Percentiles rank a stretch among this genome's conserved stretches.
Evolutionary conservation across 2,113 vertebrate species (phyloP).

Genomic region (Pica pica): DNA sequence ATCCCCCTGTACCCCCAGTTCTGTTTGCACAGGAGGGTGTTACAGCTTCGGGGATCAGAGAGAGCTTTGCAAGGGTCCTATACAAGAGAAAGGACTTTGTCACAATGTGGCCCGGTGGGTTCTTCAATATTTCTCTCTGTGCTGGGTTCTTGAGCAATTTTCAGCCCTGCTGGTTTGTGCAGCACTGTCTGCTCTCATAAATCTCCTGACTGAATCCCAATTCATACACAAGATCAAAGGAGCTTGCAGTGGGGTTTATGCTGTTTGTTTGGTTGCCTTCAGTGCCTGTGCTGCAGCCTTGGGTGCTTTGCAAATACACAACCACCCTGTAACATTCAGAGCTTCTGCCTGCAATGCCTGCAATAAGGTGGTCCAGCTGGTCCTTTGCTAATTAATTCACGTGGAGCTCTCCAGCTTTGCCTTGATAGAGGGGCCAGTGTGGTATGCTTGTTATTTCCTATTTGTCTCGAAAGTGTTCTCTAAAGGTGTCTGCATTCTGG

Average conservation of each 20-base stretch:
- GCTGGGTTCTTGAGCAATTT: not conserved
- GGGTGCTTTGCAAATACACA: not conserved
- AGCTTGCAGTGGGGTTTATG: not conserved
- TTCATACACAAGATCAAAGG: not conserved
- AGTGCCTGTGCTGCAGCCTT: not conserved
- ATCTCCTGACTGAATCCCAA: not conserved
- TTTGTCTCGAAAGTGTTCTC: not conserved
- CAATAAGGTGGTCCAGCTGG: not conserved
- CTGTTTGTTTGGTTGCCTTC: not conserved
- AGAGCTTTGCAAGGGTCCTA: not conserved
- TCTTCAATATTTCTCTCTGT: not conserved
- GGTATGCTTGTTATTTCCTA: not conserved
- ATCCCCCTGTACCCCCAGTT: not conserved
- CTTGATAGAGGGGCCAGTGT: not conserved
- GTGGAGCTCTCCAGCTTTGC: not conserved
- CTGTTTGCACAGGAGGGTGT: not conserved
- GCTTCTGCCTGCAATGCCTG: not conserved
- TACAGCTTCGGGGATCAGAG: not conserved
- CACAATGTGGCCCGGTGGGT: not conserved
- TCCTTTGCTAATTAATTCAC: not conserved
- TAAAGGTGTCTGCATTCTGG: not conserved
- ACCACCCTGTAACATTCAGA: not conserved
- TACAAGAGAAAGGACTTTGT: not conserved
- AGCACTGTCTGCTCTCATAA: not conserved
- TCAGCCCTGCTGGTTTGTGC: not conserved